A percentile compares a stretch with the other conserved stretches of the same genome.
These are phyloP conservation scores for Ommatoiulus sabulosus DNA, from an alignment of 2,888 invertebrate genomes.

Conservation along the genomic window DNA sequence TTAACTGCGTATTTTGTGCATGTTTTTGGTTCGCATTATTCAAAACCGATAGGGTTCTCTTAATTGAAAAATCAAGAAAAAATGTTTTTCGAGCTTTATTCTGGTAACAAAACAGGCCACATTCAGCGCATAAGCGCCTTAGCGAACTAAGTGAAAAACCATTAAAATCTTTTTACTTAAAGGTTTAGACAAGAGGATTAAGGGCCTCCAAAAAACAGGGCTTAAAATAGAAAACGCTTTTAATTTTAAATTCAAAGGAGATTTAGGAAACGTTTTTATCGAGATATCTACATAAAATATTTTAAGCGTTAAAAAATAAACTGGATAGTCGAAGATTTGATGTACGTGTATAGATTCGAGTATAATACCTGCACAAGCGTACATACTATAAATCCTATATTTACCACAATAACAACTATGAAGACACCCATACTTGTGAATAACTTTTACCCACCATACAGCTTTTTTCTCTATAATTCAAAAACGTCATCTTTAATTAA, in stretches of 20 bases:
- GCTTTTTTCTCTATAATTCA: no score
- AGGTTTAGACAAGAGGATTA: slow-evolving; percentile 23
- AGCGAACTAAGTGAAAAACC: slow-evolving; percentile 32
- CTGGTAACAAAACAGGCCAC: slow-evolving; percentile 21
- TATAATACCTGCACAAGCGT: no score
- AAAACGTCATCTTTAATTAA: no score
- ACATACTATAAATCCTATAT: no score
- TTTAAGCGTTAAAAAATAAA: no score
- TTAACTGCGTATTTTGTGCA: no score
- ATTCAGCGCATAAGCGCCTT: slow-evolving; percentile 17
- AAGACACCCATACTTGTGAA: no score
- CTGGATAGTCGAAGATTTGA: no score
- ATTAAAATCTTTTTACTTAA: slow-evolving; percentile 5
- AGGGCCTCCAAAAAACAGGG: not conserved
- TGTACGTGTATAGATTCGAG: no score
- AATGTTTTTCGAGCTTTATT: not conserved
- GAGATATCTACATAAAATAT: not conserved
- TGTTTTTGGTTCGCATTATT: not conserved
- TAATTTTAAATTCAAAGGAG: not conserved
- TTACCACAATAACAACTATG: no score
- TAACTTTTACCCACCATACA: no score
- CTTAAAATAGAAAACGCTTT: not conserved
- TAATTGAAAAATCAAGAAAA: slow-evolving; percentile 31
- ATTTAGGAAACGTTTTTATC: not conserved
- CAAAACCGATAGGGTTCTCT: not conserved